Evolutionary conservation across 2,888 invertebrate genomes (phyloP).

Genomic region (Malachius bipustulatus): DNA sequence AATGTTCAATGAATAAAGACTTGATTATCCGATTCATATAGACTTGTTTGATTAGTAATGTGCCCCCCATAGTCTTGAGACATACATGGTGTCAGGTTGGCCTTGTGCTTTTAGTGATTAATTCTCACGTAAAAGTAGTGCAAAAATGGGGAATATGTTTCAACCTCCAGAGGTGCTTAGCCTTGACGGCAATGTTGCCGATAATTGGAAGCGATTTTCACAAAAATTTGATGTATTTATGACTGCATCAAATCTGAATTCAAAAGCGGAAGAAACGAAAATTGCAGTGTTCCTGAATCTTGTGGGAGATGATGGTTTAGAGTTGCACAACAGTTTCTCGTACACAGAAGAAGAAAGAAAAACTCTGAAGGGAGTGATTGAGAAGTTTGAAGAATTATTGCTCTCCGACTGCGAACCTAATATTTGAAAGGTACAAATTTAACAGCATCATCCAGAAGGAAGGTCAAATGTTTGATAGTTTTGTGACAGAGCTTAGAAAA

Average conservation of each 20-base stretch:
- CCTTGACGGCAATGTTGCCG: constrained; percentile 7
- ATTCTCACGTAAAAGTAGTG: too few relatives aligned
- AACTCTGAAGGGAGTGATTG: neutral
- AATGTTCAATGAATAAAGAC: too few relatives aligned
- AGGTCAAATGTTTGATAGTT: constrained; percentile 7
- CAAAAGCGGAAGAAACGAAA: constrained; percentile 4
- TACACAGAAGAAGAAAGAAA: neutral
- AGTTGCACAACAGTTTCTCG: constrained; percentile 5
- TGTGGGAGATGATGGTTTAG: constrained; percentile 6
- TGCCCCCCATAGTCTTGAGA: too few relatives aligned
- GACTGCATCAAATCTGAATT: neutral
- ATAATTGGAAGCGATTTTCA: constrained; percentile 9
- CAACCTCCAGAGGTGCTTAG: constrained; percentile 2
- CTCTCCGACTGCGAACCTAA: constrained; percentile 3
- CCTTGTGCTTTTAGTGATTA: too few relatives aligned
- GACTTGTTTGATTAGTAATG: too few relatives aligned
- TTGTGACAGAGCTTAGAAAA: constrained; percentile 18
- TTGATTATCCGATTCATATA: too few relatives aligned
- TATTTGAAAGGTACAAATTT: constrained; percentile 7
- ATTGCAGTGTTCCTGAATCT: constrained; percentile 7
- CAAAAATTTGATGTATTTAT: constrained; percentile 6
- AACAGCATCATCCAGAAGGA: constrained; percentile 4
- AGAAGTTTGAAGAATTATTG: constrained; percentile 5
- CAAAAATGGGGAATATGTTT: too few relatives aligned
- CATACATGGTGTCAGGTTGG: too few relatives aligned